Evolutionary conservation across 2,888 invertebrate genomes (phyloP).

Genomic region (Deilephila porcellus): DNA sequence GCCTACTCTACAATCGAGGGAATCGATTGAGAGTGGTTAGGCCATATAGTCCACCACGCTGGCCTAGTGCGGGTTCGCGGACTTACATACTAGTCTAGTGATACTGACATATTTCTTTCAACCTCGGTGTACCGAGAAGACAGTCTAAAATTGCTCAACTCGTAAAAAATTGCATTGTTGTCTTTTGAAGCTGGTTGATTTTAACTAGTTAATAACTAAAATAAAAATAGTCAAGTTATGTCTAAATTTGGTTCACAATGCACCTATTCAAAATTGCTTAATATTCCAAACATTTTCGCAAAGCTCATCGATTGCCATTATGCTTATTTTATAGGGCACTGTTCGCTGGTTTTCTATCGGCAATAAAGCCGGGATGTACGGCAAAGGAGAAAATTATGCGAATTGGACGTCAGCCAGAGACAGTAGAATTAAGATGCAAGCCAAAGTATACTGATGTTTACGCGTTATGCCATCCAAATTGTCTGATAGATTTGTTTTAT

Average conservation of each 20-base stretch:
- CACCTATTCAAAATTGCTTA: neutral
- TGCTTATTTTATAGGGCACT: neutral
- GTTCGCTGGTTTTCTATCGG: neutral
- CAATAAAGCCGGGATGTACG: neutral
- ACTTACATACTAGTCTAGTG: too few relatives aligned
- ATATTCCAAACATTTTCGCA: neutral
- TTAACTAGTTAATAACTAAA: neutral
- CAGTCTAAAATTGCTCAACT: too few relatives aligned
- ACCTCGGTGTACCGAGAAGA: too few relatives aligned
- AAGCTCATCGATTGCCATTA: neutral
- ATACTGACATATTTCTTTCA: too few relatives aligned
- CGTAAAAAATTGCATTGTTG: too few relatives aligned
- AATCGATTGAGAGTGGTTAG: too few relatives aligned
- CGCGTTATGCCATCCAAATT: neutral
- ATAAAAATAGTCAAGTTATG: neutral
- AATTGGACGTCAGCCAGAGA: neutral
- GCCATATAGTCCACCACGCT: too few relatives aligned
- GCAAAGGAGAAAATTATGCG: constrained; percentile 14
- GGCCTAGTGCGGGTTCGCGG: too few relatives aligned
- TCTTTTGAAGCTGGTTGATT: too few relatives aligned
- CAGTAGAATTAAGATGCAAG: constrained; percentile 10
- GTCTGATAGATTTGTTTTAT: neutral
- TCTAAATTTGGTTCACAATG: too few relatives aligned
- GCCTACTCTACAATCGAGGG: too few relatives aligned
- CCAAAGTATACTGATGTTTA: constrained; percentile 11